phyloP scores from a whole-genome alignment of 2,113 vertebrate species.

The Seriola aureovittata region DNA sequence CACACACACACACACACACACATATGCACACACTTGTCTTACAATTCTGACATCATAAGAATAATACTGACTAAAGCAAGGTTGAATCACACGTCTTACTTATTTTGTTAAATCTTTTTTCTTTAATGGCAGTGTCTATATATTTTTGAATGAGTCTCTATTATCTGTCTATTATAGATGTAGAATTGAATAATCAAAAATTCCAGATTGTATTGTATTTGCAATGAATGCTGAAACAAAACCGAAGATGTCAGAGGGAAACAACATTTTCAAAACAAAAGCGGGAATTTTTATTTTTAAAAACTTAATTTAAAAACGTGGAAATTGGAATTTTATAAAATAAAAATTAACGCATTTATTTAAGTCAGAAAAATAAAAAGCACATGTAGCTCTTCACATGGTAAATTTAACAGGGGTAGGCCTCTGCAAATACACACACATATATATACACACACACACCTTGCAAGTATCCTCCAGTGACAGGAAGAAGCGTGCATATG shows the following conservation, averaged over 20 bases:
- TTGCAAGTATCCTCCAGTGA: background rate
- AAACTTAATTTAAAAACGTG: background rate
- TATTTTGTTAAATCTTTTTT: background rate
- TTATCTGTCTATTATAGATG: background rate
- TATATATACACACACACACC: background rate
- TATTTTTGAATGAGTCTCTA: background rate
- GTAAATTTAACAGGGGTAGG: background rate
- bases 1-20: slow-evolving; percentile 2
- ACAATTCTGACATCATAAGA: slow-evolving; percentile 50
- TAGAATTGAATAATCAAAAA: background rate
- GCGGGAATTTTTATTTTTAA: background rate
- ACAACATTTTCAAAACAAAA: background rate
- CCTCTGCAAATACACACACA: background rate
- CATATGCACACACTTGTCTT: slow-evolving; percentile 37
- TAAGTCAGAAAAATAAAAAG: background rate
- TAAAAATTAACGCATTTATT: background rate
- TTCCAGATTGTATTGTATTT: background rate
- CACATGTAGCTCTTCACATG: background rate
- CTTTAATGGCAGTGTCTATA: background rate
- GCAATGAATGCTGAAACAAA: background rate
- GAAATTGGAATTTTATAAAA: background rate
- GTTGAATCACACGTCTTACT: background rate
- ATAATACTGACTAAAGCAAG: slow-evolving; percentile 18
- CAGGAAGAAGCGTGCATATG: background rate
- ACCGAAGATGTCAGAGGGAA: background rate